Evolutionary conservation across 37 sponge, comb jelly and placozoan genomes (phyloP).

Genomic region (Eunapius fragilis): DNA sequence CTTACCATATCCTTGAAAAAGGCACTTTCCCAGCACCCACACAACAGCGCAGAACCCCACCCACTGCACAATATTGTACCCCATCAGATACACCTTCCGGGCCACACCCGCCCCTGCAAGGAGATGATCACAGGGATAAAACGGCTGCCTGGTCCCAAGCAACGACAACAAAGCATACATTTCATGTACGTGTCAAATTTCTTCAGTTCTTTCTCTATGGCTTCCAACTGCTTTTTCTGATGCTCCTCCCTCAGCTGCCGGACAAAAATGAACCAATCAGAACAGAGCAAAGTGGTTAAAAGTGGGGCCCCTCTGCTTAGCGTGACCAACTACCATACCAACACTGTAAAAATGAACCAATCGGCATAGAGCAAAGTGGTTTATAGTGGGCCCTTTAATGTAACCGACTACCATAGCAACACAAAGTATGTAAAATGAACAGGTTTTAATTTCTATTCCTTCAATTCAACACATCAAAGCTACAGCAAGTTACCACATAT

Average conservation of each 20-base stretch:
- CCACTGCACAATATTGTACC: slow-evolving; percentile 71
- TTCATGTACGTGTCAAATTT: slow-evolving; percentile 1
- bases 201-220: not conserved
- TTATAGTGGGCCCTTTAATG: too few species aligned
- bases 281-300: not conserved
- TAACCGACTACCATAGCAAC: too few species aligned
- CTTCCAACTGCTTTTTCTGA: not conserved
- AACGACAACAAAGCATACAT: not conserved
- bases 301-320: not conserved
- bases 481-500: too few species aligned
- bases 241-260: not conserved
- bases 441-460: too few species aligned
- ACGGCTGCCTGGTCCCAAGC: too few species aligned
- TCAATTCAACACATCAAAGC: too few species aligned
- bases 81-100: slow-evolving; percentile 45
- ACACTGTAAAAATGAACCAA: too few species aligned
- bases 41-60: slow-evolving; percentile 56
- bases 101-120: slow-evolving; percentile 15
- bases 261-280: not conserved
- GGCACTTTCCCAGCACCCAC: slow-evolving; percentile 24
- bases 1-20: slow-evolving; percentile 43
- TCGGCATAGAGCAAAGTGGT: too few species aligned
- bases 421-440: too few species aligned
- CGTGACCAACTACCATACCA: too few species aligned
- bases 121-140: too few species aligned